Conservation (phyloP, 2,797 vertebrate genomes). For the Gadopsis marmoratus region DNA sequence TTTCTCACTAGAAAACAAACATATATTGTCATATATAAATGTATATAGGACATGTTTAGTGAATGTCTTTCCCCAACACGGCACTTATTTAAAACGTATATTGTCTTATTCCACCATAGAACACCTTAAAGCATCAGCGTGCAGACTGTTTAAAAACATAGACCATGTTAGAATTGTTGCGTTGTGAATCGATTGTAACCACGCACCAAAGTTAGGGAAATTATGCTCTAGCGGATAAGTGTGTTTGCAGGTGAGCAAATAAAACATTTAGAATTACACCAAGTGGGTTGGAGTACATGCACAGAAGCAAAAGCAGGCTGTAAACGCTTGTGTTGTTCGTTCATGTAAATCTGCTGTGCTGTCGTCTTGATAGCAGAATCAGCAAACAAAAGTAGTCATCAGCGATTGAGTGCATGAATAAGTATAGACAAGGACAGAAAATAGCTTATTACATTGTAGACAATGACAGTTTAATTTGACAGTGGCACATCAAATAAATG, state of each 20-base stretch:
- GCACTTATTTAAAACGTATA: not conserved
- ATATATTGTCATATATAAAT: not conserved
- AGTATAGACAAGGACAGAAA: not conserved
- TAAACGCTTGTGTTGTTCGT: not conserved
- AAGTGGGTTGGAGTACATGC: not conserved
- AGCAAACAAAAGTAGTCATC: not conserved
- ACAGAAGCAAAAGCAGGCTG: not conserved
- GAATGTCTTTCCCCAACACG: not conserved
- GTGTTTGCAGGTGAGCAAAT: not conserved
- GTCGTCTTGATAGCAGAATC: not conserved
- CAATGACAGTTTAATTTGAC: not conserved
- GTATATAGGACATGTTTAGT: not conserved
- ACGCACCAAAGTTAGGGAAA: not conserved
- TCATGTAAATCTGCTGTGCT: constrained; percentile 5
- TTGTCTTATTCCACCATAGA: not conserved
- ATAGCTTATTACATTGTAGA: not conserved
- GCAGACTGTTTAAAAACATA: not conserved
- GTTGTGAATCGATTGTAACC: not conserved
- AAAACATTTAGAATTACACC: not conserved
- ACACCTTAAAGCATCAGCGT: not conserved
- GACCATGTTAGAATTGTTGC: not conserved
- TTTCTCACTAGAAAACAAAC: not conserved
- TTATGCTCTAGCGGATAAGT: not conserved
- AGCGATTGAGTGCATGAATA: not conserved
- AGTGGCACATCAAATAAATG: not conserved